phyloP scores from a whole-genome alignment of 2,797 vertebrate genomes.

The Sebastiscus albofasciatus region DNA sequence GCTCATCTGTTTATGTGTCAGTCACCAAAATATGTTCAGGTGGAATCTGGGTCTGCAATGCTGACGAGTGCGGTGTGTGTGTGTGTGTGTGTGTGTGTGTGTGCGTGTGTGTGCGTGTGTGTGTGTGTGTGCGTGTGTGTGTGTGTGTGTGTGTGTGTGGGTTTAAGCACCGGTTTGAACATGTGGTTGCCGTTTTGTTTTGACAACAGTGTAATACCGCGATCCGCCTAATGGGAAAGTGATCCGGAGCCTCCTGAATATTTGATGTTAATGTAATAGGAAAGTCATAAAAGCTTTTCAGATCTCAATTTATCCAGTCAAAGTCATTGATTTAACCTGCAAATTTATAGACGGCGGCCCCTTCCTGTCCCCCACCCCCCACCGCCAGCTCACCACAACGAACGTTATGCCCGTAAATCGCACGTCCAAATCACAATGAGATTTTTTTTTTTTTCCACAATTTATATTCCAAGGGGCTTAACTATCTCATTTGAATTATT shows the following conservation, averaged over 20 bases:
- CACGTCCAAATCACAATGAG: constrained; percentile 59
- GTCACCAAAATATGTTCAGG: constrained; percentile 13
- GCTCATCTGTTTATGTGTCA: constrained; percentile 62
- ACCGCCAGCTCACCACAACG: constrained; percentile 39
- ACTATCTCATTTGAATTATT: constrained; percentile 85
- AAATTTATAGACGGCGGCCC: constrained; percentile 62
- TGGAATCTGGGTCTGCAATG: constrained; percentile 15
- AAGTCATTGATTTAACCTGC: constrained; percentile 75
- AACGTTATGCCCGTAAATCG: constrained; percentile 60
- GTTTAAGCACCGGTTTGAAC: not conserved
- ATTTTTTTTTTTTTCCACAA: constrained; percentile 55
- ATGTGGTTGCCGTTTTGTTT: constrained; percentile 47
- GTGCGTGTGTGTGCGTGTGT: not conserved
- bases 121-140: not conserved
- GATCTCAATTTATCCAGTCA: constrained; percentile 75
- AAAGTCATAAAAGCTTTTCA: constrained; percentile 77
- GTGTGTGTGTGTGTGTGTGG: not conserved
- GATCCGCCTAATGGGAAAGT: constrained; percentile 59
- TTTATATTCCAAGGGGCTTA: constrained; percentile 78
- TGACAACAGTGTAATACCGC: constrained; percentile 36
- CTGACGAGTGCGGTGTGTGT: not conserved
- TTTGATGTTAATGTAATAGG: constrained; percentile 79
- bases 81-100: not conserved
- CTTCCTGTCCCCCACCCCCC: constrained; percentile 3
- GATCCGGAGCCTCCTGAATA: constrained; percentile 72